Base-by-base conservation (phyloP, 2,888 invertebrate genomes). In the Terebella lapidaria region DNA sequence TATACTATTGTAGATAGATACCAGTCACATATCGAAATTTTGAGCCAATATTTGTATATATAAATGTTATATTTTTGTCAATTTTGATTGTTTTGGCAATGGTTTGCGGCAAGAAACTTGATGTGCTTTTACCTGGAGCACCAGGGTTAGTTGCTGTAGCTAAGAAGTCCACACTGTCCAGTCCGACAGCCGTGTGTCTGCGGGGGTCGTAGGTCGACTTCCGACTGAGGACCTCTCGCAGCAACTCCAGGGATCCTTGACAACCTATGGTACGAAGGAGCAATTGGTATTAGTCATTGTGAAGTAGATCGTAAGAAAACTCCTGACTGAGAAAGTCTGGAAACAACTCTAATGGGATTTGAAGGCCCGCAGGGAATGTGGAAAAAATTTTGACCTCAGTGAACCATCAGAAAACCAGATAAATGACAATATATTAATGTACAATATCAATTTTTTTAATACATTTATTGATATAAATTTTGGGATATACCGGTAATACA, bases 51-150 rank as follows among this genome's bases (percentile, higher is more conserved):
- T n/a, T n/a, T n/a, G n/a, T n/a, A n/a, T n/a, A n/a, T n/a, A n/a
- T n/a, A n/a, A n/a, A n/a, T n/a, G n/a, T n/a, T n/a, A n/a, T n/a
- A n/a, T n/a, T n/a, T n/a, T n/a, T n/a, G n/a, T n/a, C n/a, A n/a
- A n/a, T n/a, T n/a, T n/a, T n/a, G n/a, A n/a, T n/a, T n/a, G n/a
- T n/a, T n/a, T n/a, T n/a, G n/a, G n/a, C n/a, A n/a, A n/a, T n/a
- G n/a, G n/a, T n/a, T n/a, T n/a, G n/a, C n/a, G n/a, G n/a, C n/a
- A n/a, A n/a, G n/a, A n/a, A n/a, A n/a, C n/a, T n/a, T n/a, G n/a
- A n/a, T n/a, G n/a, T n/a, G n/a, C n/a, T n/a, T n/a, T n/a, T n/a
- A 78, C 79, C 79, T 60, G 73, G 69, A 51, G 64, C 64, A 52
- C 74, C 68, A 4, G 78, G 77, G 1, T 69, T 60, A n/a, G 77